Percentiles rank a stretch among this genome's conserved stretches.
These are phyloP conservation scores for Vesta saturnalis DNA, from an alignment of 2,888 invertebrate species.

Conservation along the genomic window DNA sequence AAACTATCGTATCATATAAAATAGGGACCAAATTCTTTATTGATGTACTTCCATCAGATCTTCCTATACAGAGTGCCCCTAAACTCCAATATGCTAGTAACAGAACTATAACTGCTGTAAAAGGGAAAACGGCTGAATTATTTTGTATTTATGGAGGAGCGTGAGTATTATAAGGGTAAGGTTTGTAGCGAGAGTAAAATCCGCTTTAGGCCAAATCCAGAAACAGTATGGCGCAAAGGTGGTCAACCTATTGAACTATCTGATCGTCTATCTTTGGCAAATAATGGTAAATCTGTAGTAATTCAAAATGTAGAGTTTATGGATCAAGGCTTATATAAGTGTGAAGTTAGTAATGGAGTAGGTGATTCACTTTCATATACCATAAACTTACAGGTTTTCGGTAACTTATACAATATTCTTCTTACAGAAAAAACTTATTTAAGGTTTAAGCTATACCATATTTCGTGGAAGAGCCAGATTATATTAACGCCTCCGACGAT, in stretches of 20 bases:
- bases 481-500: slow-evolving; percentile 68
- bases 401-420: no score
- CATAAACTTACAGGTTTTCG: not conserved
- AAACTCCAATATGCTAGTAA: not conserved
- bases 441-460: not conserved
- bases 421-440: not conserved
- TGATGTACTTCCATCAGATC: not conserved
- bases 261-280: no score
- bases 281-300: not conserved
- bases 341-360: not conserved
- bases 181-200: not conserved
- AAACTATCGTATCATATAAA: not conserved
- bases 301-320: not conserved
- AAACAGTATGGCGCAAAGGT: not conserved
- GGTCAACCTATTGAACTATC: no score
- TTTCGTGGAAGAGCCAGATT: not conserved
- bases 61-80: not conserved
- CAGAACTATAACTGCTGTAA: not conserved
- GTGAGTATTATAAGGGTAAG: not conserved
- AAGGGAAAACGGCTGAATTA: not conserved
- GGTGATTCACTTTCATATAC: not conserved
- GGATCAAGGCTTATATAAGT: not conserved
- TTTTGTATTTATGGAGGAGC: not conserved
- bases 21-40: not conserved
- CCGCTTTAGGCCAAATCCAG: not conserved